Evolutionary conservation across 2,888 invertebrate species (phyloP).

Genomic region (Diadromus collaris): DNA sequence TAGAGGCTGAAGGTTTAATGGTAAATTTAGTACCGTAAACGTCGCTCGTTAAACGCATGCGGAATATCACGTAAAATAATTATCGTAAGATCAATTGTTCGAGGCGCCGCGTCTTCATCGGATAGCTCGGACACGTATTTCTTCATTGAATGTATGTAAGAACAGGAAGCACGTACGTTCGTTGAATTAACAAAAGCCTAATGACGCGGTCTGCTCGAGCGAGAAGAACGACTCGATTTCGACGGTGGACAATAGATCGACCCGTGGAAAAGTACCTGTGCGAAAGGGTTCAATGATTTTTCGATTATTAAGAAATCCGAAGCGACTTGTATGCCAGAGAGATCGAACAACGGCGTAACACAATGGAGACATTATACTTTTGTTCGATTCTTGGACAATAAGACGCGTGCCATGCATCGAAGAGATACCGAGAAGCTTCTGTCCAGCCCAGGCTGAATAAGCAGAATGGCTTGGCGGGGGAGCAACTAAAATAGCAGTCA

Average conservation of each 20-base stretch:
- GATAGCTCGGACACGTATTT: constrained; percentile 45
- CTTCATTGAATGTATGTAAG: constrained; percentile 26
- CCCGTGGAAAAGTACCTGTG: constrained; percentile 13
- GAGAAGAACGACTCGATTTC: constrained; percentile 24
- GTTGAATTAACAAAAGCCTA: constrained; percentile 42
- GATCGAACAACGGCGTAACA: constrained; percentile 32
- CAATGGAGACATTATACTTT: constrained; percentile 37
- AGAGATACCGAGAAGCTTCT: constrained; percentile 3
- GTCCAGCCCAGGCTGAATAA: neutral
- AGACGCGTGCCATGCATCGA: constrained; percentile 15
- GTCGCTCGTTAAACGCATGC: neutral
- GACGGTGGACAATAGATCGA: constrained; percentile 31
- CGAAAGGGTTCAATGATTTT: constrained; percentile 9
- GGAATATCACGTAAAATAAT: constrained; percentile 54
- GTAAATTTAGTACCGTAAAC: neutral
- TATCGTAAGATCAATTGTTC: constrained; percentile 61
- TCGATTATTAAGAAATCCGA: constrained; percentile 23
- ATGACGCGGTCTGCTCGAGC: constrained; percentile 37
- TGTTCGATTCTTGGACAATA: constrained; percentile 37
- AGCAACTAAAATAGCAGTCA: neutral
- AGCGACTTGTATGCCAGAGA: constrained; percentile 25
- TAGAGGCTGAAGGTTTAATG: neutral
- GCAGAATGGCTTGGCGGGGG: neutral
- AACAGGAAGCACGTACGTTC: constrained; percentile 57
- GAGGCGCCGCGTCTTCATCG: constrained; percentile 23